phyloP scores from a whole-genome alignment of 2,113 vertebrate species.

The Ammodytes dubius region DNA sequence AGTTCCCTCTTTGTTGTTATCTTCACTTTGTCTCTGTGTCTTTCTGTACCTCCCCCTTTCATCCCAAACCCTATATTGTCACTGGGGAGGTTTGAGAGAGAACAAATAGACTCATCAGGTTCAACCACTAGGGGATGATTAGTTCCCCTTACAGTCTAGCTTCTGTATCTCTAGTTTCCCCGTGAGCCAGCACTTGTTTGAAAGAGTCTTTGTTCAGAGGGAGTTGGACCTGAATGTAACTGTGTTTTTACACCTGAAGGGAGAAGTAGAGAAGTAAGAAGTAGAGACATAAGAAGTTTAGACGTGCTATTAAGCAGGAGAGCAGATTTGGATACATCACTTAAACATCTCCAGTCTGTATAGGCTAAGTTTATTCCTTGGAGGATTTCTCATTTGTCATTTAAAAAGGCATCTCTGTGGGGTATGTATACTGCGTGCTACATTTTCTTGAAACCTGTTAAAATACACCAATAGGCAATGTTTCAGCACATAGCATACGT shows the following conservation, averaged over 20 bases:
- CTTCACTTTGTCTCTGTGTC: background rate
- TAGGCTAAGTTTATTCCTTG: background rate
- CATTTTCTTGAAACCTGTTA: background rate
- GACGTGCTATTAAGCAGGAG: background rate
- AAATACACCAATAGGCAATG: background rate
- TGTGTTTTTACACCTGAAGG: background rate
- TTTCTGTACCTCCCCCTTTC: background rate
- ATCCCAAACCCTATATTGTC: background rate
- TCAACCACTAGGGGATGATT: background rate
- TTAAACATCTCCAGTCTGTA: background rate
- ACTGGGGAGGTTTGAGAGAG: background rate
- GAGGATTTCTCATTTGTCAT: background rate
- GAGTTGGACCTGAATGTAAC: background rate
- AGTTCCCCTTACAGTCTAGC: background rate
- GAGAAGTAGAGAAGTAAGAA: background rate
- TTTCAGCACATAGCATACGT: background rate
- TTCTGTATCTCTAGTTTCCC: slow-evolving; percentile 22
- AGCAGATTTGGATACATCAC: background rate
- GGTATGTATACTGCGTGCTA: slow-evolving; percentile 4
- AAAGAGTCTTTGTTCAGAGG: slow-evolving; percentile 23
- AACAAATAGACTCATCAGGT: background rate
- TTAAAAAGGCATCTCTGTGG: background rate
- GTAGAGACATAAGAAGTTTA: background rate
- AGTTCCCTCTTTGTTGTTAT: background rate
- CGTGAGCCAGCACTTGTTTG: background rate